Evolutionary conservation across 2,888 invertebrate genomes (phyloP).

Genomic region (Pelosia muscerda): DNA sequence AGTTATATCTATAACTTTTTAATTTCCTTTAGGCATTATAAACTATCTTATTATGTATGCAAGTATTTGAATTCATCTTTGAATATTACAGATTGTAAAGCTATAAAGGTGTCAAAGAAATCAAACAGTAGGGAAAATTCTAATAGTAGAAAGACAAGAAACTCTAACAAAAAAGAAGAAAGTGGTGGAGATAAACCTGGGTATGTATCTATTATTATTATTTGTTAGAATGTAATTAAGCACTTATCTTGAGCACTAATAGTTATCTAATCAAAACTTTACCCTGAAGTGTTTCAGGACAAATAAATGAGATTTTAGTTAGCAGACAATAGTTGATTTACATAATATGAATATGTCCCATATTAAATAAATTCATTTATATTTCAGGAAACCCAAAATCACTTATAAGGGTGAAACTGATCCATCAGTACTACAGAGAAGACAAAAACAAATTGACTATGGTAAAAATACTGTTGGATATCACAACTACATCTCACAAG

Average conservation of each 20-base stretch:
- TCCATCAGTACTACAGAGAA: slow-evolving; percentile 89
- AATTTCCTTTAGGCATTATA: no score
- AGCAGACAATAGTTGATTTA: neutral
- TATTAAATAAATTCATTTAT: slow-evolving; percentile 14
- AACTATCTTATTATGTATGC: no score
- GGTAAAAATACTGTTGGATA: slow-evolving; percentile 97
- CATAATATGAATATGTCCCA: neutral
- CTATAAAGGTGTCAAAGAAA: slow-evolving; percentile 60
- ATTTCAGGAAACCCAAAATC: slow-evolving; percentile 61
- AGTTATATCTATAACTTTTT: no score
- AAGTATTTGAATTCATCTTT: neutral
- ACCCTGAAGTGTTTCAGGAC: no score
- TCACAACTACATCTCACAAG: slow-evolving; percentile 89
- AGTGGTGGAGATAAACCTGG: slow-evolving; percentile 56
- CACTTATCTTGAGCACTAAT: neutral
- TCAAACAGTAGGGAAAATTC: slow-evolving; percentile 68
- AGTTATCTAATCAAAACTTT: no score
- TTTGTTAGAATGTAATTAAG: no score
- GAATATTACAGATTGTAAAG: slow-evolving; percentile 51
- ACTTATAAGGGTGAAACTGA: slow-evolving; percentile 89
- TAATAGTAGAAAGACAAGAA: slow-evolving; percentile 69
- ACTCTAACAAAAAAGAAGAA: slow-evolving; percentile 58
- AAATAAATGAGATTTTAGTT: neutral
- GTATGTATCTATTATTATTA: slow-evolving; percentile 27
- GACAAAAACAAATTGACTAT: slow-evolving; percentile 98